Evolutionary conservation across 2,888 invertebrate species (phyloP).

Genomic region (Calliopum simillimum): DNA sequence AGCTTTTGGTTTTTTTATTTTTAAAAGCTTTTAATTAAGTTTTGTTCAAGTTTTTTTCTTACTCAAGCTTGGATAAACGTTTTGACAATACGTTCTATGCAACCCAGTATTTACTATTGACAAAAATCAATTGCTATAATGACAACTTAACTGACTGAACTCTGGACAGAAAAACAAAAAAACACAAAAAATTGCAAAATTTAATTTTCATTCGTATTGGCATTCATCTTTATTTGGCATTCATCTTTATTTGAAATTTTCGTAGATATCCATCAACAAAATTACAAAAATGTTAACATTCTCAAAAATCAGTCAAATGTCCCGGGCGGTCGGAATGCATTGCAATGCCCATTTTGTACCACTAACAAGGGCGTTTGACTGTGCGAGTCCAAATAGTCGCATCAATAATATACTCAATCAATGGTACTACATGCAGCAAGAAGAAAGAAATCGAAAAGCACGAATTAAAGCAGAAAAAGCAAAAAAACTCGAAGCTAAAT

Average conservation of each 20-base stretch:
- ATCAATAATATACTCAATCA: neutral
- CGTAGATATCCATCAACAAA: conserved; percentile 9
- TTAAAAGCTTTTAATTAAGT: too few species aligned
- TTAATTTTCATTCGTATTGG: neutral
- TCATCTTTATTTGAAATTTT: neutral
- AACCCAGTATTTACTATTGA: too few species aligned
- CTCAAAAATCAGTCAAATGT: conserved; percentile 2
- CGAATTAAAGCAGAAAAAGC: neutral
- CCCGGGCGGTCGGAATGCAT: neutral
- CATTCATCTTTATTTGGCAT: neutral
- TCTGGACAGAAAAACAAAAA: too few species aligned
- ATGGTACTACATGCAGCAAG: neutral
- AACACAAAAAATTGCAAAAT: too few species aligned
- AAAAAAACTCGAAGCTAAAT: neutral
- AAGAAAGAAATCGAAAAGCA: neutral
- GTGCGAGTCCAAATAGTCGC: neutral
- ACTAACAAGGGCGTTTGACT: neutral
- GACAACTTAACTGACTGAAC: too few species aligned
- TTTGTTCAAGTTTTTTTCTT: too few species aligned
- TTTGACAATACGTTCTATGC: too few species aligned
- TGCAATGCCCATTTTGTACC: conserved; percentile 22
- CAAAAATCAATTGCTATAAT: too few species aligned
- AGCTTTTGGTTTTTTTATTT: too few species aligned
- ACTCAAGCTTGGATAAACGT: too few species aligned
- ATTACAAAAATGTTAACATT: conserved; percentile 28